A percentile compares a stretch with the other conserved stretches of the same genome.
phyloP scores from a whole-genome alignment of 2,888 invertebrate species.

The Drosophila rubida region DNA sequence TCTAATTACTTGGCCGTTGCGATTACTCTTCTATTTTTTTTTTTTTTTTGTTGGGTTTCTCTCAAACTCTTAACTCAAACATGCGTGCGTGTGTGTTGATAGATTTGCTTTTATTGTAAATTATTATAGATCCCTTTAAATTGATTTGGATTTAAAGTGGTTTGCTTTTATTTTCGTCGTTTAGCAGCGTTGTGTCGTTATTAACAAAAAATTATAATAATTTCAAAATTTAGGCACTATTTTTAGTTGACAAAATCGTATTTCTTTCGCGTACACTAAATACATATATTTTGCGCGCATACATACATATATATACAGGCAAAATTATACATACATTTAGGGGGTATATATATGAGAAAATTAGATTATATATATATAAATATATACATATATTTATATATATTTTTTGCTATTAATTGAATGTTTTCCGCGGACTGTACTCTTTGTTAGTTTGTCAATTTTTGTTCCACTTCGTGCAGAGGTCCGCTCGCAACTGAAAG shows the following conservation, averaged over 20 bases:
- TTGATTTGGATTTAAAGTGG: conserved; percentile 23
- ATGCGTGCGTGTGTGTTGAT: conserved; percentile 61
- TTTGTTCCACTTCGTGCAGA: conserved; percentile 85
- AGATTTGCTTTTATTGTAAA: conserved; percentile 12
- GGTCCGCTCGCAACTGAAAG: conserved; percentile 86
- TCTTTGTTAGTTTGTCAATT: conserved; percentile 70
- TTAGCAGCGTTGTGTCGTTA: conserved; percentile 64
- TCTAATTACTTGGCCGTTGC: conserved; percentile 54
- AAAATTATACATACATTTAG: conserved; percentile 60
- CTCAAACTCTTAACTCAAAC: conserved; percentile 63
- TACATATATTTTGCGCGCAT: conserved; percentile 65
- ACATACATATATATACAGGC: conserved; percentile 50
- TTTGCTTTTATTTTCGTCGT: conserved; percentile 49
- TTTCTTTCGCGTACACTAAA: conserved; percentile 75
- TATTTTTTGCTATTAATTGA: conserved; percentile 70
- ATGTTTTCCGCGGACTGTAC: conserved; percentile 85
- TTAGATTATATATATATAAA: conserved; percentile 70
- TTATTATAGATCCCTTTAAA: conserved; percentile 37
- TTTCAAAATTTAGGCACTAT: conserved; percentile 64
- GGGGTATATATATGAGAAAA: conserved; percentile 66
- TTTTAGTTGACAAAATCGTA: conserved; percentile 71
- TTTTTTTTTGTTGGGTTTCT: conserved; percentile 6
- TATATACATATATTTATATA: conserved; percentile 52
- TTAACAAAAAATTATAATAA: conserved; percentile 52
- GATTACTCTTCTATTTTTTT: conserved; percentile 18